Percentiles rank a stretch among this genome's conserved stretches.
These are phyloP conservation scores for Ariopsis seemanni DNA, from an alignment of 2,113 vertebrate genomes.

Conservation along the genomic window DNA sequence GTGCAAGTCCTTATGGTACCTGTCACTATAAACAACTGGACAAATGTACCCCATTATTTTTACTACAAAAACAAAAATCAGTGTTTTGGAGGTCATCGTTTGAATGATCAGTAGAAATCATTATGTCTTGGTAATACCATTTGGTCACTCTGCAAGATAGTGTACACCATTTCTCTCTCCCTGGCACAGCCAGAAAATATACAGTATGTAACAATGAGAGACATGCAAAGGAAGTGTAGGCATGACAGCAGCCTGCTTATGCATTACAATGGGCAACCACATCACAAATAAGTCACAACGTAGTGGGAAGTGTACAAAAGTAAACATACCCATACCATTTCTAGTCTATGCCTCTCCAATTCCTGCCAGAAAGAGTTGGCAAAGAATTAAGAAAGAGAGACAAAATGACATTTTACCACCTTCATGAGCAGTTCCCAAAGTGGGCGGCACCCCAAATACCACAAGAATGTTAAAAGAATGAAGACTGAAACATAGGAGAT, in stretches of 20 bases:
- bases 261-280: constrained; percentile 86
- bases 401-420: constrained; percentile 84
- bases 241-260: constrained; percentile 86
- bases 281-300: constrained; percentile 94
- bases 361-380: constrained; percentile 98
- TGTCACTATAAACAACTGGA: not conserved
- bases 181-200: constrained; percentile 79
- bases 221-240: constrained; percentile 89
- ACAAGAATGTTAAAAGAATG: constrained; percentile 3
- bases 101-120: not conserved
- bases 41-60: not conserved
- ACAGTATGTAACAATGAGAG: constrained; percentile 88
- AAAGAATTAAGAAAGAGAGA: constrained; percentile 89
- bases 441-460: constrained; percentile 4
- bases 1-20: not conserved
- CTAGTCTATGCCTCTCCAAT: constrained; percentile 99
- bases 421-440: constrained; percentile 72
- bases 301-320: constrained; percentile 93
- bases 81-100: not conserved
- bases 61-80: not conserved
- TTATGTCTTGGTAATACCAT: not conserved
- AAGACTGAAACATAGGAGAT: not conserved
- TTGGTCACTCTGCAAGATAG: not conserved
- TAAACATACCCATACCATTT: constrained; percentile 99
- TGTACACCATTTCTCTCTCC: constrained; percentile 44